Conservation (phyloP, 2,888 invertebrate species). For the Acanthacorydalis orientalis region DNA sequence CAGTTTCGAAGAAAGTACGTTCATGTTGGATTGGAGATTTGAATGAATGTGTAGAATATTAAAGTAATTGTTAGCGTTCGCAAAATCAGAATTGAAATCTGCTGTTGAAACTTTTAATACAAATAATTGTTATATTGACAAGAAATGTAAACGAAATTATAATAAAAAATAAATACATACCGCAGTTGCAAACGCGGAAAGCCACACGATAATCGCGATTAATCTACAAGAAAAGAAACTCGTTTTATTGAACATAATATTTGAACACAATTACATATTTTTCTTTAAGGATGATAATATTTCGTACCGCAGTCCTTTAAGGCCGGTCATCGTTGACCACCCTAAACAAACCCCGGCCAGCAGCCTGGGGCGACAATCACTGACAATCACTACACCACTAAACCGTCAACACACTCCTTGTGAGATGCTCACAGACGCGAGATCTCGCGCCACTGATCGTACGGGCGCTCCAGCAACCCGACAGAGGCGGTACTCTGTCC, state of each 20-base stretch:
- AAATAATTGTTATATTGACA: too few relatives aligned
- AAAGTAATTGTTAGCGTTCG: too few relatives aligned
- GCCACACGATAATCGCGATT: neutral
- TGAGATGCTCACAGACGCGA: conserved; percentile 19
- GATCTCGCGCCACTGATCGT: conserved; percentile 28
- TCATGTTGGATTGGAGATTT: too few relatives aligned
- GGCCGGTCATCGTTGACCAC: conserved; percentile 21
- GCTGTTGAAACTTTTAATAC: too few relatives aligned
- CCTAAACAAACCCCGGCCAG: conserved; percentile 14
- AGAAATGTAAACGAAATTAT: too few relatives aligned
- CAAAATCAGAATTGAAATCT: too few relatives aligned
- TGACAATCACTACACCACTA: neutral
- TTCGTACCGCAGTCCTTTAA: conserved; percentile 17
- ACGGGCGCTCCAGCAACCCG: conserved; percentile 8
- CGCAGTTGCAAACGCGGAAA: too few relatives aligned
- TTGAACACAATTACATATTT: neutral
- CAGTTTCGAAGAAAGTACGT: too few relatives aligned
- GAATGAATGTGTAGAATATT: too few relatives aligned
- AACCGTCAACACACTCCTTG: neutral
- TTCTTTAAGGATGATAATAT: neutral
- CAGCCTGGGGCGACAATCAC: conserved; percentile 5
- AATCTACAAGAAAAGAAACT: neutral
- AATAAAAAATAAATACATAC: too few relatives aligned
- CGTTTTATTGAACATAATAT: neutral
- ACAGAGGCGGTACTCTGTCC: conserved; percentile 5